phyloP scores from a whole-genome alignment of 2,113 vertebrate genomes.

The Campylorhamphus procurvoides region DNA sequence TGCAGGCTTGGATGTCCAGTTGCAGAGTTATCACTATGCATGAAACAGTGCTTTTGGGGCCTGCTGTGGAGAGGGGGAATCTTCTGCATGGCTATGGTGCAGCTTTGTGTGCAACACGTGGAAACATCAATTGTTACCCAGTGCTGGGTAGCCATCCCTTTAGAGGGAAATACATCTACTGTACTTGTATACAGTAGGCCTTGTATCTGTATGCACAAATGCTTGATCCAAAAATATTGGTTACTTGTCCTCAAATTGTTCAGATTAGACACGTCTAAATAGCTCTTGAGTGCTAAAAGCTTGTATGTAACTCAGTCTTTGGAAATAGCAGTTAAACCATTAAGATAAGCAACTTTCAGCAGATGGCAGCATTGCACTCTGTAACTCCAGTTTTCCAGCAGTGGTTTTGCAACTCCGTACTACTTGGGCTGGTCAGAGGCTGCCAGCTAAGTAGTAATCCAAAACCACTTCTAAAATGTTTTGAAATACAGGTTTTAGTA shows the following conservation, averaged over 20 bases:
- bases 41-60: not conserved
- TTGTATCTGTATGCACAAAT: not conserved
- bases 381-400: not conserved
- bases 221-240: not conserved
- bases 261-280: not conserved
- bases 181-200: not conserved
- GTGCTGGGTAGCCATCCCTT: not conserved
- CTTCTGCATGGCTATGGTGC: not conserved
- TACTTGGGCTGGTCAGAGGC: not conserved
- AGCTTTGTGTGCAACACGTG: accelerated
- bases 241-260: not conserved
- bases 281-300: not conserved
- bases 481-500: slow-evolving; percentile 24
- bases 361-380: slow-evolving; percentile 69
- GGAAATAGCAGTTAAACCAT: not conserved
- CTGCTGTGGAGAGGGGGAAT: not conserved
- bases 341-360: not conserved
- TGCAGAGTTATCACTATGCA: not conserved
- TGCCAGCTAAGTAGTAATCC: not conserved
- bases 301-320: too few species aligned
- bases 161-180: not conserved
- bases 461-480: slow-evolving; percentile 42
- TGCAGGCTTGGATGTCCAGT: not conserved
- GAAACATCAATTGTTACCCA: accelerated
- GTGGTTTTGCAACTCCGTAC: not conserved